Evolutionary conservation across 2,888 invertebrate species (phyloP).

Genomic region (Lithophane leautieri): DNA sequence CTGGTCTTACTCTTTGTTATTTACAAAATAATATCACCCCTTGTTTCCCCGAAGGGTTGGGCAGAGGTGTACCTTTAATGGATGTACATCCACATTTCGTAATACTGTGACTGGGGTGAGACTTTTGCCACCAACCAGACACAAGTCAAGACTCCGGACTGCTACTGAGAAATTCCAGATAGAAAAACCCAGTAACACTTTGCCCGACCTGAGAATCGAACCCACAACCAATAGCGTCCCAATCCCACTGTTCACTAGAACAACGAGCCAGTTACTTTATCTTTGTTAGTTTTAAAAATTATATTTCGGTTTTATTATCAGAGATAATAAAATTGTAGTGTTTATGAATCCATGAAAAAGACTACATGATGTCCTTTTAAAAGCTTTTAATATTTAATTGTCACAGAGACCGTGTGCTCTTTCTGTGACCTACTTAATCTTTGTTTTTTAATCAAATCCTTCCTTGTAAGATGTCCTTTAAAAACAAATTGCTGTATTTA

Average conservation of each 20-base stretch:
- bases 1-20: background rate
- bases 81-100: no score
- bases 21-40: background rate
- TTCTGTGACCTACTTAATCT: constrained; percentile 16
- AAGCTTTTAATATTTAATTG: constrained; percentile 22
- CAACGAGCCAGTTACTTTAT: no score
- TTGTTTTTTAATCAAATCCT: background rate
- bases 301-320: background rate
- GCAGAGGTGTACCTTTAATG: background rate
- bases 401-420: constrained; percentile 24
- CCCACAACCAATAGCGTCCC: no score
- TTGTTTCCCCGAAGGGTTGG: background rate
- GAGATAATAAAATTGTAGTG: background rate
- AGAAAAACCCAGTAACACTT: no score
- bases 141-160: no score
- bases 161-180: no score
- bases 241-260: rapidly evolving
- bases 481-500: background rate
- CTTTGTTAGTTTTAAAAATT: no score
- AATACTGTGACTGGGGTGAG: no score
- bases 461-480: background rate
- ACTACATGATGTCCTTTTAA: constrained; percentile 10
- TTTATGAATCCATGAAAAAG: constrained; percentile 20
- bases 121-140: no score
- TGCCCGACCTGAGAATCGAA: no score